Evolutionary conservation across 2,888 invertebrate genomes (phyloP).

Genomic region (Vanessa cardui): DNA sequence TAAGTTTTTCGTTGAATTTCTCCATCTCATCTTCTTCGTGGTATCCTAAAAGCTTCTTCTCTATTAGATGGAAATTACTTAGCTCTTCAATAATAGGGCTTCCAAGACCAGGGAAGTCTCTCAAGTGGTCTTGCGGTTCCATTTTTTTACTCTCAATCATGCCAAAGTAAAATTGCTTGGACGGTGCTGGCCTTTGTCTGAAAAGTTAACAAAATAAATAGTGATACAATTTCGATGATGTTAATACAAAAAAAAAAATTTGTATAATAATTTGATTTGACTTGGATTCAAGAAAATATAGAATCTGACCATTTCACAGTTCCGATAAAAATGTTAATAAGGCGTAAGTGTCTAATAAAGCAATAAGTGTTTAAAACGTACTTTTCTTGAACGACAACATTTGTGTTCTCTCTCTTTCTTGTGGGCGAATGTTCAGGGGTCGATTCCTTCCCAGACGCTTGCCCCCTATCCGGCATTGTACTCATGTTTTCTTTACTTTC

Average conservation of each 20-base stretch:
- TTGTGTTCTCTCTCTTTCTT: slow-evolving; percentile 58
- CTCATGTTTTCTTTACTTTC: slow-evolving; percentile 62
- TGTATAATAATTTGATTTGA: too few species aligned
- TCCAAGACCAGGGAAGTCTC: slow-evolving; percentile 75
- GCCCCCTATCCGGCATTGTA: slow-evolving; percentile 77
- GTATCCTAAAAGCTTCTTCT: slow-evolving; percentile 72
- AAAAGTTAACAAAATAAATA: slow-evolving; percentile 16
- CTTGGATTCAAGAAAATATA: too few species aligned
- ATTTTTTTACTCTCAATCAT: slow-evolving; percentile 84
- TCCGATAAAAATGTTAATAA: slow-evolving; percentile 34
- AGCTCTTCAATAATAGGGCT: slow-evolving; percentile 76
- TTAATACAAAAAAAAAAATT: too few species aligned
- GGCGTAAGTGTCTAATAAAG: too few species aligned
- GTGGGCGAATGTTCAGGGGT: slow-evolving; percentile 84
- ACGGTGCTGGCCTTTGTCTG: slow-evolving; percentile 64
- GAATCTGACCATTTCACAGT: too few species aligned
- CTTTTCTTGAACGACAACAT: slow-evolving; percentile 56
- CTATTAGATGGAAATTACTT: slow-evolving; percentile 73
- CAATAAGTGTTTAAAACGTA: slow-evolving; percentile 47
- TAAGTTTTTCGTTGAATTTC: slow-evolving; percentile 69
- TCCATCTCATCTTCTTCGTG: slow-evolving; percentile 74
- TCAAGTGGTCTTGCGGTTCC: slow-evolving; percentile 61
- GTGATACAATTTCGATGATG: too few species aligned
- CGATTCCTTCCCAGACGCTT: slow-evolving; percentile 85
- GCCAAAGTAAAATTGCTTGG: slow-evolving; percentile 88